phyloP scores from a whole-genome alignment of 2,888 invertebrate species.

The Podabrus alpinus region DNA sequence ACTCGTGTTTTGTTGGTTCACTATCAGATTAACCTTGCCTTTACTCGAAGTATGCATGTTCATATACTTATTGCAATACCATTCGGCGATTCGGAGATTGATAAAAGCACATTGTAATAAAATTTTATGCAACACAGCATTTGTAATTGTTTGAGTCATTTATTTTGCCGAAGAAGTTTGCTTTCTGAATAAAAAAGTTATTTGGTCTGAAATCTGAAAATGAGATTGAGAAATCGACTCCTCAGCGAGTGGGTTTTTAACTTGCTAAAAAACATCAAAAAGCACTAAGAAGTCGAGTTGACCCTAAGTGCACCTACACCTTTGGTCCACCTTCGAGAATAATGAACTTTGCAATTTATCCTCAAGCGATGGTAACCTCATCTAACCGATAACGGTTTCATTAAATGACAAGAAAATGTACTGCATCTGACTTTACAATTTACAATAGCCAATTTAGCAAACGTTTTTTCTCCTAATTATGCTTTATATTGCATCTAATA shows the following conservation, averaged over 20 bases:
- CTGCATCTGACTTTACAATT: neutral
- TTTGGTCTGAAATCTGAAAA: neutral
- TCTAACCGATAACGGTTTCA: constrained; percentile 18
- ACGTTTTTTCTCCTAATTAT: neutral
- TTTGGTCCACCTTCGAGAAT: constrained; percentile 6
- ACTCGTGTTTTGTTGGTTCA: neutral
- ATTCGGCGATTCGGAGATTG: neutral
- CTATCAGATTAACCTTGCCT: neutral
- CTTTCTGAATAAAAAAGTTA: neutral
- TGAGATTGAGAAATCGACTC: neutral
- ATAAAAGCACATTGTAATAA: neutral
- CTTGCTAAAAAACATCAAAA: neutral
- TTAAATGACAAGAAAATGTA: constrained; percentile 6
- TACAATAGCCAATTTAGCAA: neutral
- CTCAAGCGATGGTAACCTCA: constrained; percentile 9
- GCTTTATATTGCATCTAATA: neutral
- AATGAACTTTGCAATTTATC: constrained; percentile 16
- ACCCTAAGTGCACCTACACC: constrained; percentile 14
- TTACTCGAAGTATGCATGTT: neutral
- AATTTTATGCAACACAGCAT: too few relatives aligned
- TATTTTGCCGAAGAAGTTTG: neutral
- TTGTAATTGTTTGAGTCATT: neutral
- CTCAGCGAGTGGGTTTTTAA: neutral
- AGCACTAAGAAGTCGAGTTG: neutral
- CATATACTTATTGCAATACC: neutral